Base-by-base conservation (phyloP, 2,888 invertebrate genomes). In the Drosophila melanosoma region DNA sequence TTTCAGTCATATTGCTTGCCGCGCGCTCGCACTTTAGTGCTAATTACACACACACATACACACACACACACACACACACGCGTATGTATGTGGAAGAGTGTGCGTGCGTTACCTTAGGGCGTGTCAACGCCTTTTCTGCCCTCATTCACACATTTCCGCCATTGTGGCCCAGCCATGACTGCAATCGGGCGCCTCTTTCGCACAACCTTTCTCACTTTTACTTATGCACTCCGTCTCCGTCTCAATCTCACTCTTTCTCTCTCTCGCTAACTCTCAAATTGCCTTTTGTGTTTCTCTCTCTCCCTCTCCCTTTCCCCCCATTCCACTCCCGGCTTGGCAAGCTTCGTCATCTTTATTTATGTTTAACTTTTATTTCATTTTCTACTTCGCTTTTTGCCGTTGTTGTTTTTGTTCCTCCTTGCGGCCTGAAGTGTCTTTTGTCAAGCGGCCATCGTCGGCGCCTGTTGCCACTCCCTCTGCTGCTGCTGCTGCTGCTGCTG, bases 281-380 rank as follows among this genome's bases (percentile, higher is more conserved):
- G 15, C 59, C 45, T 15, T 45, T 10, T 15, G 29, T 48, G 26
- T 26, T 48, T 52, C 40, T 26, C 49, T 57, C 54, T 60, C 45
- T 23, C 53, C 26, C 51, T 57, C 35, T 45, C 35, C 58, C 38
- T 2, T 2, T 62, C 20, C 54, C 38, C 52, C 63, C 51, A 32
- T 45, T 29, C 58, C 38, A 36, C 51, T 53, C 45, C 56, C 17
- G 35, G 40, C 68, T 71, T 74, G 65, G 63, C 70, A 73, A 76
- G 87, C 90, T 82, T 89, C 90, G 86, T 87, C 87, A 90, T 90
- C 87, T 87, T 87, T 89, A 89, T 85, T 89, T 89, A 85, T 89
- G 79, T 78, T 78, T 70, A 78, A 74, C 70, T 76, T 70, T 74
- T 78, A 65, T 71, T 69, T 74, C 58, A 70, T 72, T 77, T 76